These are phyloP conservation scores for Cyprichromis sp. DNA, from an alignment of 2,113 vertebrate genomes.

Conservation along the genomic window DNA sequence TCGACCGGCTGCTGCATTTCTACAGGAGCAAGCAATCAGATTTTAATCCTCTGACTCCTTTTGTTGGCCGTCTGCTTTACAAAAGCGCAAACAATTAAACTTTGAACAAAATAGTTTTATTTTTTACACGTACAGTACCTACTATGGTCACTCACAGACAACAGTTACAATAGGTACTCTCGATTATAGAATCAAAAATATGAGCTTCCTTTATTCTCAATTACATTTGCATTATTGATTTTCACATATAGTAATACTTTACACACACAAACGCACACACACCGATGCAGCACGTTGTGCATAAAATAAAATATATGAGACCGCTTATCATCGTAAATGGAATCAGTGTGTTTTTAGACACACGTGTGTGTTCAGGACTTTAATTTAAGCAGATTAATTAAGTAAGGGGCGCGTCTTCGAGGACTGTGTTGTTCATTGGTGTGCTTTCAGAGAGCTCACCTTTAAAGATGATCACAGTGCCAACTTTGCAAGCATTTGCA, in stretches of 20 bases:
- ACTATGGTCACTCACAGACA: conserved; percentile 32
- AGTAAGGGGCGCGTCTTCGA: neutral
- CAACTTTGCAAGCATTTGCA: neutral
- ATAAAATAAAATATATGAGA: neutral
- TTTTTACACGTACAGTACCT: conserved; percentile 33
- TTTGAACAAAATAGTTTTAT: conserved; percentile 66
- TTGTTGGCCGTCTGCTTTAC: neutral
- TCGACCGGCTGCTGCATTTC: neutral
- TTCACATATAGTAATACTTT: neutral
- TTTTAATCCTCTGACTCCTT: neutral
- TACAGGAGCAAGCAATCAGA: neutral
- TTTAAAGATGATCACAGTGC: neutral
- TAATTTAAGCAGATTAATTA: neutral
- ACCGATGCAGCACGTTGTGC: neutral
- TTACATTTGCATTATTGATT: neutral
- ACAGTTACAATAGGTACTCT: conserved; percentile 24
- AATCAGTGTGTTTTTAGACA: neutral
- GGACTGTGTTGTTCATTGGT: neutral
- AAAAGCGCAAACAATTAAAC: neutral
- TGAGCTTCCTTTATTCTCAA: neutral
- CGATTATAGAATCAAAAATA: conserved; percentile 18
- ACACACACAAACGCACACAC: neutral
- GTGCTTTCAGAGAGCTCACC: neutral
- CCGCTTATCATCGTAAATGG: neutral
- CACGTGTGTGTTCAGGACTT: neutral